Evolutionary conservation across 2,888 invertebrate species (phyloP).

Genomic region (Miltochrista miniata): DNA sequence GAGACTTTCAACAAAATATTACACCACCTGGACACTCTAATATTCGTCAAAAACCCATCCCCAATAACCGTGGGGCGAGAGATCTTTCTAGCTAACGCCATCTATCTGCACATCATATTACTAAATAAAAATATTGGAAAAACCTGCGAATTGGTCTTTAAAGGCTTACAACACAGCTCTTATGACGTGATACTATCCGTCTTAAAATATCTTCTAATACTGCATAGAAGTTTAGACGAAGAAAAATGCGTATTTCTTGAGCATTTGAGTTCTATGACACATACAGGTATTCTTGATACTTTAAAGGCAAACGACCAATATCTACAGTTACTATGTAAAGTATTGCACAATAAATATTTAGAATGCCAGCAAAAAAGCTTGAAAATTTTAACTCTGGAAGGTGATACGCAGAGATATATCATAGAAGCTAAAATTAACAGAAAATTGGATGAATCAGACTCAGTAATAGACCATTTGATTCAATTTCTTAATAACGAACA

Average conservation of each 20-base stretch:
- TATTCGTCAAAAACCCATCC: slow-evolving; percentile 34
- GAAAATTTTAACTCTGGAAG: slow-evolving; percentile 51
- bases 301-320: slow-evolving; percentile 37
- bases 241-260: slow-evolving; percentile 46
- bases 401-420: slow-evolving; percentile 49
- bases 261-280: slow-evolving; percentile 39
- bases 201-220: slow-evolving; percentile 33
- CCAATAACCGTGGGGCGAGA: slow-evolving; percentile 48
- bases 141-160: slow-evolving; percentile 7
- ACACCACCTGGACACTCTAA: slow-evolving; percentile 34
- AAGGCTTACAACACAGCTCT: slow-evolving; percentile 21
- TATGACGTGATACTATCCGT: slow-evolving; percentile 31
- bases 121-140: slow-evolving; percentile 4
- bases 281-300: slow-evolving; percentile 25
- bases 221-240: slow-evolving; percentile 37
- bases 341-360: slow-evolving; percentile 49
- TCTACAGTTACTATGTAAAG: slow-evolving; percentile 40
- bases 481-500: slow-evolving; percentile 51
- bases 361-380: slow-evolving; percentile 65
- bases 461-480: slow-evolving; percentile 46
- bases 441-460: slow-evolving; percentile 5
- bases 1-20: slow-evolving; percentile 33
- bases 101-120: slow-evolving; percentile 25
- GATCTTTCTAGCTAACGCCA: slow-evolving; percentile 50
- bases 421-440: slow-evolving; percentile 32